Evolutionary conservation across 2,888 invertebrate genomes (phyloP), one percentile per base, ranked within the genome.

Genomic region (Athripsodes cinereus): DNA sequence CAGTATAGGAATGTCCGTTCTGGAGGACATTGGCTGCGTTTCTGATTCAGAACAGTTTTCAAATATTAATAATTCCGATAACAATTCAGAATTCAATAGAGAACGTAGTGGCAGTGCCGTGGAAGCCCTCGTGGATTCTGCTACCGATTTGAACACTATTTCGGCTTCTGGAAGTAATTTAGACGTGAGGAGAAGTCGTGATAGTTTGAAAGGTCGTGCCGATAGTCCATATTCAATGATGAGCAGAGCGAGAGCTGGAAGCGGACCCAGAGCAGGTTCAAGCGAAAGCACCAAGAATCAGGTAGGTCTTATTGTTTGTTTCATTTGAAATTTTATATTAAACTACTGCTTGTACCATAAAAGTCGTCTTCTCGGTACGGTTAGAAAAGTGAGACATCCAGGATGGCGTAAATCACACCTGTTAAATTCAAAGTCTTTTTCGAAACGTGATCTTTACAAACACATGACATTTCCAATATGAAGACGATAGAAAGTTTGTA

Each of bases 201-300:
- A 40, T 16, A 40, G 40, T 40, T 16, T 40, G n/a, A 40, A 40
- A 13, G 40, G 40, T n/a, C 3, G 13, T 3, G 40, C 3, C 3
- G 40, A 40, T 3, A 40, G 13, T 16, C 3, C 5, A 8, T 40
- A 40, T 40, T 16, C 40, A 40, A 40, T 40, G 16, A 21, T 47
- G 47, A 19, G 52, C 46, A 58, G 62, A 34, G 54, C 56, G 5
- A 48, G 62, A 20, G 40, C 58, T 1, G 60, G 62, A 10, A 62
- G 62, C 20, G 62, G 54, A 0, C 53, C 60, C 0, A 58, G 60
- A 21, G 46, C 22, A 22, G 58, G 60, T 1, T 55, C 59, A 2
- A 22, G 55, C 2, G 62, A 62, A 13, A 57, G 50, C 34, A 26
- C 55, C 22, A 62, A 62, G 44, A 53, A 62, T 44, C 55, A 59